Evolutionary conservation across 2,888 invertebrate genomes (phyloP), one percentile per base, ranked within the genome.

Genomic region (Erannis defoliaria): DNA sequence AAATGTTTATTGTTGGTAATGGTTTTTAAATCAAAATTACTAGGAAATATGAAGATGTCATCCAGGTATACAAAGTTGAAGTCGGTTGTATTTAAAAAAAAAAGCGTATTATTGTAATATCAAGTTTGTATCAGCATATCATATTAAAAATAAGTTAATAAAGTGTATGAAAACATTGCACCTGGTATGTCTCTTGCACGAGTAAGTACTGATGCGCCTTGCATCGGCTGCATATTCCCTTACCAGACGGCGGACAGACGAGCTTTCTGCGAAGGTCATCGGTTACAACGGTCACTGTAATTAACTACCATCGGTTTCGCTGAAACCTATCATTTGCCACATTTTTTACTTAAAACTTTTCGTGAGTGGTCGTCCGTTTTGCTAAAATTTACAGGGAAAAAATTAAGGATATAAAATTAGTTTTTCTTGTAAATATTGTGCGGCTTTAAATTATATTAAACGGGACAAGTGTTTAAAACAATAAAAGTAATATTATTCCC

Each of bases 181-280:
- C 60, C 37, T 16, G 18, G 0, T 60, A 37, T 55, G 26, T 19
- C 60, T 40, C 53, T 6, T 29, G 16, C 56, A 23, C 35, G n/a
- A n/a, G 10, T 58, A 35, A 42, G 59, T 62, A 53, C 43, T 38
- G 46, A 43, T 33, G 37, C 53, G 56, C 55, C 54, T 58, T 55
- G 62, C 63, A 57, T 48, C 49, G 67, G 54, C 54, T 58, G 62
- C 68, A 66, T 71, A 62, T 67, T 68, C 68, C 55, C 62, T 59
- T 62, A 60, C 55, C 19, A 14, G 54, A 37, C 50, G 18, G 42
- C n/a, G 31, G 50, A 40, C 56, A 59, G 65, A 64, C 48, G 61
- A 65, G 66, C 68, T 62, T 65, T 62, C 59, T 26, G 51, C 64
- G 71, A 71, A 71, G 71, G 71, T 68, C 71, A 57, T 21, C 35